Conservation (phyloP, 2,888 invertebrate species). For the Dastarcus helophoroides region DNA sequence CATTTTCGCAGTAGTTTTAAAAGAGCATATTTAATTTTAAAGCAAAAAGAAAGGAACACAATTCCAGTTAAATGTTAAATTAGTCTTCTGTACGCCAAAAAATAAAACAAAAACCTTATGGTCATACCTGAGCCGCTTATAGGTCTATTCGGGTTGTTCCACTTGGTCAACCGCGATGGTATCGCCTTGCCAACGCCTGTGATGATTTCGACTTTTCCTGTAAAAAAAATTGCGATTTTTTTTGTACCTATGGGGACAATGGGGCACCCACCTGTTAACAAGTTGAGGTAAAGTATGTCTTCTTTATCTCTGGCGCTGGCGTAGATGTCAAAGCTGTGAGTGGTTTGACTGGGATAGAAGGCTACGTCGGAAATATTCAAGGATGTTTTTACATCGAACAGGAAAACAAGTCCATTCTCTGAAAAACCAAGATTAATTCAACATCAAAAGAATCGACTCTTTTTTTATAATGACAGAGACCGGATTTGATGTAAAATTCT, state of each 20-base stretch:
- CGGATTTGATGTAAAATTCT: no score
- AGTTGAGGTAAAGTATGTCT: constrained; percentile 58
- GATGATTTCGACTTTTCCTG: constrained; percentile 65
- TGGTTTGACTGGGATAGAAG: constrained; percentile 59
- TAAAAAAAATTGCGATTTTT: constrained; percentile 11
- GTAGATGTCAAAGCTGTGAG: constrained; percentile 62
- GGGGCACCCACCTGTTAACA: constrained; percentile 47
- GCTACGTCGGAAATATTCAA: constrained; percentile 60
- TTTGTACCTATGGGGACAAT: background rate
- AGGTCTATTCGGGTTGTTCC: constrained; percentile 54
- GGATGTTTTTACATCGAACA: constrained; percentile 64
- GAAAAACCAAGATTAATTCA: no score
- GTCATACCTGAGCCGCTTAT: constrained; percentile 47
- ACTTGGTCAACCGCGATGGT: constrained; percentile 43
- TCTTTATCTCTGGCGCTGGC: constrained; percentile 61
- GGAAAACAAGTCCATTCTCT: constrained; percentile 54
- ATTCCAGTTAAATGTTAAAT: no score
- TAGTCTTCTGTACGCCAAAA: no score
- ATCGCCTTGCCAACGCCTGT: constrained; percentile 57
- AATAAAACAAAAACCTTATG: no score
- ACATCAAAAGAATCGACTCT: no score
- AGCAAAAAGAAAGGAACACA: no score
- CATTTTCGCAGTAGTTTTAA: no score
- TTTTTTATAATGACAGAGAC: no score
- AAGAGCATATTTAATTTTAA: no score